Evolutionary conservation across 2,797 vertebrate species (phyloP).

Genomic region (Harpagifer antarcticus): DNA sequence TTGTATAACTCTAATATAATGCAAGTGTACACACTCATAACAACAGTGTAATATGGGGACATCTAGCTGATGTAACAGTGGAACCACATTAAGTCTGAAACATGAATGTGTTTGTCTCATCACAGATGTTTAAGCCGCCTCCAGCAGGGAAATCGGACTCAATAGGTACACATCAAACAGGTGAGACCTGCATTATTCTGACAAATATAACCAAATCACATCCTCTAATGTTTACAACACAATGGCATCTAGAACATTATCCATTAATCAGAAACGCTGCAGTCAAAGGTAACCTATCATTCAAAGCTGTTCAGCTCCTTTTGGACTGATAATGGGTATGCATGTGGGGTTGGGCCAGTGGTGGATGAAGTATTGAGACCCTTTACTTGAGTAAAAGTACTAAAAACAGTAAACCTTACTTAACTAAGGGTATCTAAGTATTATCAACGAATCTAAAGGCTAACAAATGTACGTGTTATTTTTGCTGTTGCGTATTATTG

Average conservation of each 20-base stretch:
- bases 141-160: constrained; percentile 7
- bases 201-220: background rate
- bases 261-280: background rate
- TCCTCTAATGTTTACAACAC: background rate
- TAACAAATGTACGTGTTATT: too few relatives aligned
- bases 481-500: too few relatives aligned
- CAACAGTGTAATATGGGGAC: background rate
- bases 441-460: too few relatives aligned
- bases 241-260: background rate
- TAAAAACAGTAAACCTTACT: too few relatives aligned
- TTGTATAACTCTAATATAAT: background rate
- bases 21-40: background rate
- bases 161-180: background rate
- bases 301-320: background rate
- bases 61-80: background rate
- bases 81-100: background rate
- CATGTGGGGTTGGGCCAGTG: too few relatives aligned
- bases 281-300: background rate
- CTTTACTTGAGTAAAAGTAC: too few relatives aligned
- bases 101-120: constrained; percentile 6
- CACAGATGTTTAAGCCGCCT: constrained; percentile 1
- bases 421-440: too few relatives aligned
- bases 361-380: too few relatives aligned
- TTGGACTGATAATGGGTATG: background rate
- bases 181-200: constrained; percentile 17